Evolutionary conservation across 2,888 invertebrate species (phyloP), one percentile per base, ranked within the genome.

Genomic region (Tiliacea citrago): DNA sequence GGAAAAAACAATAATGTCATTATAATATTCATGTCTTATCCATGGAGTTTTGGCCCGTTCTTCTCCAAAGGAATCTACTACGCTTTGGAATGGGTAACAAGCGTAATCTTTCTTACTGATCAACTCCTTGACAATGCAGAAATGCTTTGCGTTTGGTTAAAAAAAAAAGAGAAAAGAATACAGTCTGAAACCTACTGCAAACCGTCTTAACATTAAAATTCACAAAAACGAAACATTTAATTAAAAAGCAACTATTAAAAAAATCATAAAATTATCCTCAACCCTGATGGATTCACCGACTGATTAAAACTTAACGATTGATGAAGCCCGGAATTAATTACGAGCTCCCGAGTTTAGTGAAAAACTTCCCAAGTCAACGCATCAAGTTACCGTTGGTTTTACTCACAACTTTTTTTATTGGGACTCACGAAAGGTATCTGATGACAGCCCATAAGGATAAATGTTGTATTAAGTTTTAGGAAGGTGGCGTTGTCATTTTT

Each of bases 281-380:
- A 81, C 79, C 83, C 73, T 80, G 80, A 83, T 85, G 88, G 86
- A 85, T 89, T 88, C 86, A 82, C 83, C 85, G 84, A 82, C 88
- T 91, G 92, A 92, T 93, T 92, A 93, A 92, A 93, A 93, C 91
- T 93, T 93, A 86, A 83, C 90, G 90, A 92, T 93, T 90, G 92
- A 91, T 91, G 91, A 88, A 90, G 88, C 88, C 77, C 83, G 81
- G 90, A 93, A 95, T 94, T 95, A 95, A 95, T 95, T 95, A 93
- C 92, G 90, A 85, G 88, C 89, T 88, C 83, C 91, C 82, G 83
- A 91, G 89, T 90, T 90, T 82, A 70, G 72, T 85, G 83, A 88
- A 91, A 91, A 91, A 90, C 85, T 90, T 88, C 74, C 45, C 68
- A 83, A 92, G 89, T 91, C 90, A 88, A 86, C 86, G 83, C 75